Conservation (phyloP, 2,113 vertebrate genomes). For the Brachyistius frenatus region DNA sequence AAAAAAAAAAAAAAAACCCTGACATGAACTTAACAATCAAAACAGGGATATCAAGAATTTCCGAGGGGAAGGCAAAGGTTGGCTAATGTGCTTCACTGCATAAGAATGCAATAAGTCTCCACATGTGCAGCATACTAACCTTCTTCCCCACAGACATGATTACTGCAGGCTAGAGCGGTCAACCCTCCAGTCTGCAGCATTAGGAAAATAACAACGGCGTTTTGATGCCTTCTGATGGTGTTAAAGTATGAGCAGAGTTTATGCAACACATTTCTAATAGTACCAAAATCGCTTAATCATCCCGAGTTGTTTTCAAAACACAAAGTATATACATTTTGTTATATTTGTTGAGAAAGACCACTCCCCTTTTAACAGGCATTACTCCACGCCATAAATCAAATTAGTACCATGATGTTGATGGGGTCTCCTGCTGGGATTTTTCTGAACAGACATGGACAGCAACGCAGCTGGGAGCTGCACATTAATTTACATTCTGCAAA, state of each 20-base stretch:
- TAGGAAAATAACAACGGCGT: slow-evolving; percentile 18
- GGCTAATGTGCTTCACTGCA: slow-evolving; percentile 62
- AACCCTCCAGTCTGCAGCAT: slow-evolving; percentile 29
- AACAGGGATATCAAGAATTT: slow-evolving; percentile 66
- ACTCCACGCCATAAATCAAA: slow-evolving; percentile 60
- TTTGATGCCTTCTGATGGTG: slow-evolving; percentile 22
- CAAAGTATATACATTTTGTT: slow-evolving; percentile 20
- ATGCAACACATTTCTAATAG: slow-evolving; percentile 10
- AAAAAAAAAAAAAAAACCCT: slow-evolving; percentile 38
- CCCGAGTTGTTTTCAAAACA: slow-evolving; percentile 28
- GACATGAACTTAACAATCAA: slow-evolving; percentile 71
- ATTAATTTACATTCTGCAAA: slow-evolving; percentile 59
- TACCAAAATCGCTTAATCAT: slow-evolving; percentile 44
- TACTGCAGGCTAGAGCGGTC: slow-evolving; percentile 42
- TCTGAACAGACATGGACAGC: slow-evolving; percentile 59
- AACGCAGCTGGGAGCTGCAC: slow-evolving; percentile 63
- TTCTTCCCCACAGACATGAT: slow-evolving; percentile 50
- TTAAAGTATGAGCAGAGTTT: neutral
- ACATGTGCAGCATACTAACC: slow-evolving; percentile 68
- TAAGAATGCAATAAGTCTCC: slow-evolving; percentile 63
- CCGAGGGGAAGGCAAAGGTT: slow-evolving; percentile 61
- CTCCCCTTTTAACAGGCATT: slow-evolving; percentile 47
- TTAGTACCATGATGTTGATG: slow-evolving; percentile 59
- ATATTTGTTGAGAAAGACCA: slow-evolving; percentile 24
- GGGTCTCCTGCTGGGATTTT: slow-evolving; percentile 58